Base-by-base conservation (phyloP, 2,113 vertebrate genomes). In the Cheirogaleus medius region DNA sequence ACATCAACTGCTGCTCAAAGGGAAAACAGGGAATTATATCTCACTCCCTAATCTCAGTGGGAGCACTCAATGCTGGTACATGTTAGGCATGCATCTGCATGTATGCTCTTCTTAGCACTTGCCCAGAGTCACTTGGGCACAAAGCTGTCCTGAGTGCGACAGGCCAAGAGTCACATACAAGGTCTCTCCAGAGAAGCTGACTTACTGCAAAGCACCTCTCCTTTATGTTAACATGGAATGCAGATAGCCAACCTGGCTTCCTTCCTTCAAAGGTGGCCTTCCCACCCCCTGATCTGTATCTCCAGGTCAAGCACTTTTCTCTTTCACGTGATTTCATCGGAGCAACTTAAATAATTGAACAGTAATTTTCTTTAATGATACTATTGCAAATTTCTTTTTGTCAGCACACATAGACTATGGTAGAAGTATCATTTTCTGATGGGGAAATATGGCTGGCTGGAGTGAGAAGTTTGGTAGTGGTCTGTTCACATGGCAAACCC, bases 141-240 rank as follows among this genome's bases (percentile, higher is more conserved):
- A 42, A 12, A 2, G 4, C 0, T 7, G 12, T 80, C 29, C 56
- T 17, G 21, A 42, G 42, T 0, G 12, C n/a, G 1, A 39, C 42
- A 58, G 52, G 10, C 42, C 42, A 14, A 29, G n/a, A 44, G 6
- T 56, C 74, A 29, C 66, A 7, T 21, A 5, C 32, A 0, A 14
- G 74, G 34, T 56, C 80, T 90, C 71, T 80, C 83, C 37, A n/a
- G 42, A 37, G 54, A 89, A 37, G 27, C 0, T 8, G 39, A n/a
- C 39, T 64, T 39, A 12, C 42, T 37, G 1, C 3, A 1, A 68
- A 60, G 60, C 14, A 9, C 27, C 60, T 9, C 15, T 39, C 37
- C 39, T 49, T 15, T 4, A 5, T 0, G 27, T 34, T 20, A 32
- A 18, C 0, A 23, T 0, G 11, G 54, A 14, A 34, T 20, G 34